Conservation (phyloP, 1,140 invertebrate genomes). For the Tetramorium alpestre region DNA sequence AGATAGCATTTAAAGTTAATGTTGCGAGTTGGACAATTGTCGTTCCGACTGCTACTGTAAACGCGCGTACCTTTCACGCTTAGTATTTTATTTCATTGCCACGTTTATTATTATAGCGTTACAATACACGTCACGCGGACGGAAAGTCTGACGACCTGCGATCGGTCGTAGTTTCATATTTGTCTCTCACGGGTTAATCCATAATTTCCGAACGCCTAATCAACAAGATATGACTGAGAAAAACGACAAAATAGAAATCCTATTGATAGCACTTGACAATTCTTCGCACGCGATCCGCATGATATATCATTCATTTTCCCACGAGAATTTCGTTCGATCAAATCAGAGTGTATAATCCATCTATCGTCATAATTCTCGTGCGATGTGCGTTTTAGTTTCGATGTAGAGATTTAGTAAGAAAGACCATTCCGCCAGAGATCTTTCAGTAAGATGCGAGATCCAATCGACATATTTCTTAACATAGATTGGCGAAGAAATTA, state of each 20-base stretch:
- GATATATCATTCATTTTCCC: neutral
- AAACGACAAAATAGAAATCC: neutral
- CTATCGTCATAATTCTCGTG: neutral
- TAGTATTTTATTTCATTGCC: conserved; percentile 29
- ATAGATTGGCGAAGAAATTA: neutral
- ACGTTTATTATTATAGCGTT: neutral
- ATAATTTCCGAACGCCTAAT: conserved; percentile 21
- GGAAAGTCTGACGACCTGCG: neutral
- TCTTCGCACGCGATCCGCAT: conserved; percentile 2
- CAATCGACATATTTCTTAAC: conserved; percentile 34
- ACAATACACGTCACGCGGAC: conserved; percentile 19
- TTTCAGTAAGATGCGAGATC: conserved; percentile 3
- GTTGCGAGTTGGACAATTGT: neutral
- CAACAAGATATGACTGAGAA: neutral
- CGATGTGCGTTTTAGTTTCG: neutral
- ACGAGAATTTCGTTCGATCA: conserved; percentile 17
- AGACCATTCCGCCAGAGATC: conserved; percentile 35
- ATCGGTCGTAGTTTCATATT: neutral
- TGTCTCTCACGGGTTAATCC: neutral
- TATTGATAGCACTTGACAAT: neutral
- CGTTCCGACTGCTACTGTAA: neutral
- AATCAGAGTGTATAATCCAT: neutral
- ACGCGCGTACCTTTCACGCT: neutral
- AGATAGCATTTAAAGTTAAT: neutral
- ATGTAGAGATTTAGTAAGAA: neutral